These are phyloP conservation scores for Dione juno DNA, from an alignment of 2,888 invertebrate species.

Conservation along the genomic window DNA sequence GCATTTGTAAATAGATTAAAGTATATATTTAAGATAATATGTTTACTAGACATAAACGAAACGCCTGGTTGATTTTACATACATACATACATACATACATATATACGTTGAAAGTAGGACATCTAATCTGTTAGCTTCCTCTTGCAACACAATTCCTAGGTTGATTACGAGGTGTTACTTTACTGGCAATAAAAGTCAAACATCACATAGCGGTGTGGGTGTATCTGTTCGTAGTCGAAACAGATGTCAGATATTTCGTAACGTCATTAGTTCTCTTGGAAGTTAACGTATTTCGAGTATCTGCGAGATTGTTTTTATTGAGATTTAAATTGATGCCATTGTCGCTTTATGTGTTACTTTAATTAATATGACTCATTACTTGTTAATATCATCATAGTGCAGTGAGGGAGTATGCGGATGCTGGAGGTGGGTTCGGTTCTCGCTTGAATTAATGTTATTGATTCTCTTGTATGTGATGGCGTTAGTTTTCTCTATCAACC, in stretches of 20 bases:
- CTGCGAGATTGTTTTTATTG: background rate
- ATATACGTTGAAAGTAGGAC: conserved; percentile 53
- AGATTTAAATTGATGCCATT: conserved; percentile 8
- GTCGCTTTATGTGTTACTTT: background rate
- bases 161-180: conserved; percentile 49
- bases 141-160: conserved; percentile 55
- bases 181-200: conserved; percentile 36
- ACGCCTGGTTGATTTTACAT: conserved; percentile 45
- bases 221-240: conserved; percentile 8
- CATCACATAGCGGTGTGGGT: conserved; percentile 28
- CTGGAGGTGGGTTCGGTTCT: background rate
- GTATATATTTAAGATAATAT: conserved; percentile 21
- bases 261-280: conserved; percentile 12
- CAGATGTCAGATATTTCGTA: conserved; percentile 32
- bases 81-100: conserved; percentile 20
- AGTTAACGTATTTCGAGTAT: conserved; percentile 10
- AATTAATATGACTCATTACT: background rate
- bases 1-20: background rate
- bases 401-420: background rate
- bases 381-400: background rate
- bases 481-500: background rate
- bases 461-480: background rate
- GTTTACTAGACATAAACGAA: conserved; percentile 29
- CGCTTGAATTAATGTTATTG: background rate
- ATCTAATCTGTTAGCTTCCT: conserved; percentile 62